phyloP scores from a whole-genome alignment of 2,797 vertebrate species.

The Danio kyathit region DNA sequence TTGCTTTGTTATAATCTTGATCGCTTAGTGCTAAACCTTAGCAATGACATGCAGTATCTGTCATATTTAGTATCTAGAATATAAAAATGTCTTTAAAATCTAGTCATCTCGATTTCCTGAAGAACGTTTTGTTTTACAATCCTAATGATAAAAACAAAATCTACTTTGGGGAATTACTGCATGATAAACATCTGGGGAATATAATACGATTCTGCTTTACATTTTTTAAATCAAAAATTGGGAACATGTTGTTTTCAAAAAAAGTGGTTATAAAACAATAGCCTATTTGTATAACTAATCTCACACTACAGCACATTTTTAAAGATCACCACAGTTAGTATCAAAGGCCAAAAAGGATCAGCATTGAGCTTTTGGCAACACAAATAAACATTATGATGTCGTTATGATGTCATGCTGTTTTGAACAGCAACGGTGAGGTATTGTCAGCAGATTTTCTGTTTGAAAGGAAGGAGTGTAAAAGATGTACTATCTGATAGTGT shows the following conservation, averaged over 20 bases:
- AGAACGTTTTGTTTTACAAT: neutral
- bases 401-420: conserved; percentile 28
- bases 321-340: conserved; percentile 72
- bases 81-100: neutral
- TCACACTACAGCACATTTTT: conserved; percentile 60
- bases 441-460: conserved; percentile 37
- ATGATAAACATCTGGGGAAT: neutral
- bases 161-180: neutral
- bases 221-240: neutral
- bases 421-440: conserved; percentile 55
- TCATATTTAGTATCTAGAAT: conserved; percentile 6
- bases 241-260: conserved; percentile 3
- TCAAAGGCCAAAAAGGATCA: conserved; percentile 28
- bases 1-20: neutral
- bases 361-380: neutral
- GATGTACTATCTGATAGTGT: conserved; percentile 25
- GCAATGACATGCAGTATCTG: neutral
- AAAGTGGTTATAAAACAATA: conserved; percentile 50
- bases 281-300: conserved; percentile 36
- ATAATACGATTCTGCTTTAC: neutral
- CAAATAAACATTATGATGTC: conserved; percentile 30
- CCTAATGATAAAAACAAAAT: neutral
- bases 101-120: neutral
- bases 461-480: conserved; percentile 29
- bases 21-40: conserved; percentile 9